Conservation (phyloP, 2,797 vertebrate genomes). For the Coracias cyanogaster region DNA sequence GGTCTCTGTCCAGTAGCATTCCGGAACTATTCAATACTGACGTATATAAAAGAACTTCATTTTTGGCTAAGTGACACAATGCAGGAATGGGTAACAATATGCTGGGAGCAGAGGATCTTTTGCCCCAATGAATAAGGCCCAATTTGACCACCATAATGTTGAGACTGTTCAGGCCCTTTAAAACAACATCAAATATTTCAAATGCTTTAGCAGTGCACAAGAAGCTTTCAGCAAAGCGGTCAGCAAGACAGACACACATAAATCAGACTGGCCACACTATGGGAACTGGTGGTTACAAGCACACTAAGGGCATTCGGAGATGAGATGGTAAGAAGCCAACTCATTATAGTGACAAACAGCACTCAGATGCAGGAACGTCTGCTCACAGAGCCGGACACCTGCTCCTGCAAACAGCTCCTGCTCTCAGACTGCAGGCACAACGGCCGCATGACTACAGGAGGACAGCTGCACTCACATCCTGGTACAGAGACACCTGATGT, state of each 20-base stretch:
- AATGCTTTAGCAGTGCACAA: background rate
- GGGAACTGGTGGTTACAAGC: background rate
- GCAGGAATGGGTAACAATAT: background rate
- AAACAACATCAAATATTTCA: background rate
- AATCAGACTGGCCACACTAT: background rate
- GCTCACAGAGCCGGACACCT: background rate
- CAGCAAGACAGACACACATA: constrained; percentile 5
- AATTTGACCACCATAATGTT: fast-evolving
- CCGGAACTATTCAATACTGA: background rate
- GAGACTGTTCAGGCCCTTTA: background rate
- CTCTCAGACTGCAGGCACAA: background rate
- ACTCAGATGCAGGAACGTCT: constrained; percentile 9
- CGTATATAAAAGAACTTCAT: background rate
- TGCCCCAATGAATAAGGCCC: background rate
- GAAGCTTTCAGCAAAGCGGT: background rate
- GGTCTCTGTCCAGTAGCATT: background rate
- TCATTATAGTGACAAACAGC: constrained; percentile 62
- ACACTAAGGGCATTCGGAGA: background rate
- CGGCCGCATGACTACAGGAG: background rate
- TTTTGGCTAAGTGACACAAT: background rate
- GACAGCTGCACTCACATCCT: background rate
- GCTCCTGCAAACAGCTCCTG: background rate
- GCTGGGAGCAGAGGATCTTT: background rate
- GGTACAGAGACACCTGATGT: background rate
- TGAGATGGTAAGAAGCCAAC: constrained; percentile 30